Evolutionary conservation across 2,888 invertebrate species (phyloP).

Genomic region (Meiosimyza decipiens): DNA sequence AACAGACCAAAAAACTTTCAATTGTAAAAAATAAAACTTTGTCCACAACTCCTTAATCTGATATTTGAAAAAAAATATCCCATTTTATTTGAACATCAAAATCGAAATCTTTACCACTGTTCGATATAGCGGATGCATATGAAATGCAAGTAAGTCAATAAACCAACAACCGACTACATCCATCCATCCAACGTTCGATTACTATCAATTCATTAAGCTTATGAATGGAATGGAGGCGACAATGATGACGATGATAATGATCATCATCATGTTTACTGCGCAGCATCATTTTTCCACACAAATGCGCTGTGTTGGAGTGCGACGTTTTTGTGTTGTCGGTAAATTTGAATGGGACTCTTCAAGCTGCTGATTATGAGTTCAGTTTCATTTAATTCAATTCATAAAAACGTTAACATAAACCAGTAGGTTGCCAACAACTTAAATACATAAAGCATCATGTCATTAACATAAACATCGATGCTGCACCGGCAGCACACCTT

Average conservation of each 20-base stretch:
- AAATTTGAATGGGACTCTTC: no score
- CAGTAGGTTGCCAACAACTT: constrained; percentile 2
- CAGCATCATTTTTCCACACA: constrained; percentile 2
- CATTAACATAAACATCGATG: no score
- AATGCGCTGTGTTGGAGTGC: no score
- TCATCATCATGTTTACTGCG: background rate
- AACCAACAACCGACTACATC: background rate
- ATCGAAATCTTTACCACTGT: no score
- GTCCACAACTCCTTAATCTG: no score
- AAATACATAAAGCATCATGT: no score
- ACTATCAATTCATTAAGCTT: constrained; percentile 30
- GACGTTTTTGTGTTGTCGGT: no score
- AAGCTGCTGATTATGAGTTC: background rate
- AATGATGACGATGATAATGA: background rate
- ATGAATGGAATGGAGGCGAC: constrained; percentile 15
- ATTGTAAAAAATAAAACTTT: no score
- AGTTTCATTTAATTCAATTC: constrained; percentile 26
- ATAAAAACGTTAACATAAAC: background rate
- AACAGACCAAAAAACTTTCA: no score
- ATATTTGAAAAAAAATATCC: no score
- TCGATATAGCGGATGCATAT: background rate
- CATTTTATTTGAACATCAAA: no score
- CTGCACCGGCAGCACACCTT: no score
- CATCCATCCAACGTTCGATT: constrained; percentile 13
- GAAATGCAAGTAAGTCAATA: constrained; percentile 9